Percentiles rank a stretch among this genome's conserved stretches.
phyloP scores from a whole-genome alignment of 2,797 vertebrate species.

The Alfaro cultratus region DNA sequence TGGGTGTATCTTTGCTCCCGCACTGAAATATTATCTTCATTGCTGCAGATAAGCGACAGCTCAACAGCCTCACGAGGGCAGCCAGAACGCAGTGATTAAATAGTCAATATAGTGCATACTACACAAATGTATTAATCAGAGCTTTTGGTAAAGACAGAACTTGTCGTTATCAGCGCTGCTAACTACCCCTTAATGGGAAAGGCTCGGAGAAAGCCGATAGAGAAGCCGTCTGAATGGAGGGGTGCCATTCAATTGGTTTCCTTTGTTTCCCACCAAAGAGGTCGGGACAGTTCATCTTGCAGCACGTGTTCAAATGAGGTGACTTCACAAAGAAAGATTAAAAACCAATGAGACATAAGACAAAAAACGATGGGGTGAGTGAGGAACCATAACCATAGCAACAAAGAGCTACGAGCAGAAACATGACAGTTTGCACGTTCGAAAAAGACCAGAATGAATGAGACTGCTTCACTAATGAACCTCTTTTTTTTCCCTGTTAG shows the following conservation, averaged over 20 bases:
- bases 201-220: constrained; percentile 47
- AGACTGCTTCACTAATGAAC: constrained; percentile 68
- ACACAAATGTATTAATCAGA: constrained; percentile 66
- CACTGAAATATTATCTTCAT: constrained; percentile 47
- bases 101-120: constrained; percentile 49
- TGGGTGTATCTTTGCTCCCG: constrained; percentile 31
- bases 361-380: constrained; percentile 50
- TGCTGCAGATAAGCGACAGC: constrained; percentile 40
- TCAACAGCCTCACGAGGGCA: constrained; percentile 45
- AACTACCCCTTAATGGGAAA: constrained; percentile 69
- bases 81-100: constrained; percentile 54
- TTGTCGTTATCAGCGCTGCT: constrained; percentile 65
- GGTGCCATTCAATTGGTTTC: constrained; percentile 61
- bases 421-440: constrained; percentile 60
- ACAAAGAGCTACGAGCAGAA: constrained; percentile 54
- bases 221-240: constrained; percentile 58
- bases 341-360: constrained; percentile 72
- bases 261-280: constrained; percentile 61
- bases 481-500: not conserved
- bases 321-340: constrained; percentile 71
- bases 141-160: constrained; percentile 48
- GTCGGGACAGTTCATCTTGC: constrained; percentile 68
- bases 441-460: constrained; percentile 68
- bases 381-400: constrained; percentile 68
- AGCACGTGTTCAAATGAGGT: constrained; percentile 56